Base-by-base conservation (phyloP, 1,140 invertebrate genomes). In the Drosophila ercepeae region DNA sequence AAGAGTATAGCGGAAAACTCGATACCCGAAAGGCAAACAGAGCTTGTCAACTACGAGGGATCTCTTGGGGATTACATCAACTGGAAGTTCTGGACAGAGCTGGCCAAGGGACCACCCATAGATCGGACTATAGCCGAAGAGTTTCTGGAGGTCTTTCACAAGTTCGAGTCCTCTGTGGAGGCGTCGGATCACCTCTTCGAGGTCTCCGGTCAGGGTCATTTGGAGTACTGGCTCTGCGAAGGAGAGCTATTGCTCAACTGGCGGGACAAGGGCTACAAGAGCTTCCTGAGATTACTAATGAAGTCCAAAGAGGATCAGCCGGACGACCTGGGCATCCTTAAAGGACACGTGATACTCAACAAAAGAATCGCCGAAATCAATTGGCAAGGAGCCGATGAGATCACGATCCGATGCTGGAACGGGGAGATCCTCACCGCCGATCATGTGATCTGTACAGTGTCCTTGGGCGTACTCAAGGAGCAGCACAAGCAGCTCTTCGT, bases 391-490 rank as follows among this genome's bases (percentile, higher is more conserved):
- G 44, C 44, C 1, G 53, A 73, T 29, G 69, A 83, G 13, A 11
- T 90, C 0, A 27, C 78, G 6, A 89, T 95, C 1, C 92, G 90
- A 8, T 95, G 94, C 72, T 92, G 91, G 45, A 94, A 95, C 72
- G 94, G 94, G 1, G 92, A 93, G 49, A 48, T 91, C 1, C 93
- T 93, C 64, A 76, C 89, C 1, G 93, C 94, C 4, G 94, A 95
- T 77, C 94, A 94, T 89, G 93, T 95, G 0, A 94, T 96, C 45
- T 92, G 95, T 7, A 95, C 95, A 1, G 90, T 94, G 0, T 94
- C 95, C 0, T 59, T 96, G 32, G 95, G 94, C 6, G 95, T 96
- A 7, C 79, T 96, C 1, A 95, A 96, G 90, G 93, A 94, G 46
- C 92, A 91, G 68, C 92, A 94, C 75, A 54, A 73, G 3, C 70